Evolutionary conservation across 2,797 vertebrate genomes (phyloP).

Genomic region (Lacerta bilineata): DNA sequence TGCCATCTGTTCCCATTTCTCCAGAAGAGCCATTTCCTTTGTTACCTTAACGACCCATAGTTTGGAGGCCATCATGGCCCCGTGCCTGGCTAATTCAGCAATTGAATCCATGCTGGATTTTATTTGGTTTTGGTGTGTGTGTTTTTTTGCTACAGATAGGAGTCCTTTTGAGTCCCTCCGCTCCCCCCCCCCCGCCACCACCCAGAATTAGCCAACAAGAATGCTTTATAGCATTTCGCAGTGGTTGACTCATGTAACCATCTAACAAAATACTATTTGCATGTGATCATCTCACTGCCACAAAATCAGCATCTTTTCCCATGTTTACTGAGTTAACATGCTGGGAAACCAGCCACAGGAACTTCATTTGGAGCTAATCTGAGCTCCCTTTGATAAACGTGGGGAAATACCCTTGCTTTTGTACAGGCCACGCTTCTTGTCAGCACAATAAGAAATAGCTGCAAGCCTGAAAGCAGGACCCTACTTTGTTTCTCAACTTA

Average conservation of each 20-base stretch:
- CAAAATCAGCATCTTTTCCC: background rate
- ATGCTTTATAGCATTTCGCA: background rate
- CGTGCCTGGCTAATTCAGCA: too few relatives aligned
- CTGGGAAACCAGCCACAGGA: background rate
- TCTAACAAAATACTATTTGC: background rate
- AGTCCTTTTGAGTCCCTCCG: too few relatives aligned
- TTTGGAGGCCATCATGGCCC: too few relatives aligned
- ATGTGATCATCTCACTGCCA: background rate
- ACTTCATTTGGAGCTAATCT: conserved; percentile 4
- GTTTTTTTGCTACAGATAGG: too few relatives aligned
- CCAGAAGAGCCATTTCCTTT: background rate
- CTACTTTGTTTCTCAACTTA: background rate
- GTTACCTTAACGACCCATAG: background rate
- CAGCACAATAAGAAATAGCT: background rate
- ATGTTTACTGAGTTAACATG: background rate
- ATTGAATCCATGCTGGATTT: too few relatives aligned
- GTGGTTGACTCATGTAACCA: background rate
- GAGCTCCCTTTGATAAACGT: background rate
- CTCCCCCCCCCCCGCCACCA: too few relatives aligned
- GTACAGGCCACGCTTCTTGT: background rate
- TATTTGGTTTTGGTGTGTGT: too few relatives aligned
- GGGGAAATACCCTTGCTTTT: conserved; percentile 11
- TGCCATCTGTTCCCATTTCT: conserved; percentile 3
- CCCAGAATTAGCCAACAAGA: background rate
- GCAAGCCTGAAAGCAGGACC: background rate